These are phyloP conservation scores for Syngnathus scovelli DNA, from an alignment of 2,113 vertebrate species.

Conservation along the genomic window DNA sequence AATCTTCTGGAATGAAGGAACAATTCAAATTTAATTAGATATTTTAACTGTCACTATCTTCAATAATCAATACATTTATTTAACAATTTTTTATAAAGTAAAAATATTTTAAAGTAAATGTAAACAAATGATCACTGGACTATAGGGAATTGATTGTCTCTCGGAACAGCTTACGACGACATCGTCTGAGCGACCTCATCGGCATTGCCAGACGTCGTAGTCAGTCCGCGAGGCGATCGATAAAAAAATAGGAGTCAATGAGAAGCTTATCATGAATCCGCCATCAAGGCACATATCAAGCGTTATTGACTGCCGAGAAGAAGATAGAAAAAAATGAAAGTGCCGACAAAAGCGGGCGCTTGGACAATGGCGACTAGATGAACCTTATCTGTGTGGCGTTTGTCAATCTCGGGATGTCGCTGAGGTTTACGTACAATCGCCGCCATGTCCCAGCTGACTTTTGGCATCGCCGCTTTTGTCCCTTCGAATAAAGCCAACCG, in stretches of 20 bases:
- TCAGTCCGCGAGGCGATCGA: neutral
- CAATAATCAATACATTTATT: too few relatives aligned
- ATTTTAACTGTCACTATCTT: too few relatives aligned
- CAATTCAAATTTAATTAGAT: neutral
- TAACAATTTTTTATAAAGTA: too few relatives aligned
- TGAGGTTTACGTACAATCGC: neutral
- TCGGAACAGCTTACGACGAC: neutral
- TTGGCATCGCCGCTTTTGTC: neutral
- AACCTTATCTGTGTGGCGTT: neutral
- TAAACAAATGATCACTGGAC: neutral
- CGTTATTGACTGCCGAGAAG: neutral
- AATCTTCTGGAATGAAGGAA: neutral
- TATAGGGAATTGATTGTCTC: neutral
- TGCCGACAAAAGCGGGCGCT: neutral
- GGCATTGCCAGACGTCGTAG: neutral
- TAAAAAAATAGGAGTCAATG: neutral
- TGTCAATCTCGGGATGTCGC: constrained; percentile 2
- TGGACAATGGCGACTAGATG: neutral
- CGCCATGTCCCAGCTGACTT: neutral
- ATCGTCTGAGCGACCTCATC: neutral
- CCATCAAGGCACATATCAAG: neutral
- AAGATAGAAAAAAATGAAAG: neutral
- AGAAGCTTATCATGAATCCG: neutral
- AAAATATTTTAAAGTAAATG: neutral
- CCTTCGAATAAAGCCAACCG: neutral